Evolutionary conservation across 2,888 invertebrate species (phyloP), one percentile per base, ranked within the genome.

Genomic region (Caprella mutica): DNA sequence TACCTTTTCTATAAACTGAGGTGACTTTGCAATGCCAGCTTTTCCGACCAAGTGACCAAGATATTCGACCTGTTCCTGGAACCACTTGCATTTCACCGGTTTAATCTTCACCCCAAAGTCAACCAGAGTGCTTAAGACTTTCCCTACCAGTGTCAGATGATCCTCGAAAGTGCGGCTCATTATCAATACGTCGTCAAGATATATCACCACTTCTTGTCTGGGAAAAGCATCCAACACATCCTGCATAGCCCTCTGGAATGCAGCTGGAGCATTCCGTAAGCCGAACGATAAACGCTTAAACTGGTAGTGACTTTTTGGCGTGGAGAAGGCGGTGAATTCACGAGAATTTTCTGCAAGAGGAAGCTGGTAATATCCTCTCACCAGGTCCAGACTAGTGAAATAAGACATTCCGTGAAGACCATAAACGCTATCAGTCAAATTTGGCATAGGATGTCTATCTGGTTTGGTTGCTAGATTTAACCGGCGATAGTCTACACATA

Each of bases 361-460:
- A 21, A 40, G 14, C 21, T 40, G 40, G n/a, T 40, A 40, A 40
- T 19, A 40, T 5, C 43, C 23, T 5, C 43, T 14, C 23, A 43
- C 50, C 3, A 50, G 26, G 21, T 50, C 50, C 29, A 50, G 29
- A 21, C 33, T 50, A 19, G 50, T 50, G 14, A 50, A 50, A 26
- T 48, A 30, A 17, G 29, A 33, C 12, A 50, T 33, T n/a, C 50
- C 50, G 23, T 30, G 50, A 9, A 50, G 50, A 3, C 50, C 50
- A 50, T 33, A 50, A n/a, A 50, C 50, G 19, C 30, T 33, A 50
- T 50, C 29, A n/a, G 33, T 4, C 33, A 30, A 8, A 21, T 50
- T 8, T 3, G 43, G 43, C 9, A 21, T 43, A 23, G 43, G 43
- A 21, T 24, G 26, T 21, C 26, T 43, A 43, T 43, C 33, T 12